Conservation (phyloP, 1,140 invertebrate genomes). For the Oryzaephilus surinamensis region DNA sequence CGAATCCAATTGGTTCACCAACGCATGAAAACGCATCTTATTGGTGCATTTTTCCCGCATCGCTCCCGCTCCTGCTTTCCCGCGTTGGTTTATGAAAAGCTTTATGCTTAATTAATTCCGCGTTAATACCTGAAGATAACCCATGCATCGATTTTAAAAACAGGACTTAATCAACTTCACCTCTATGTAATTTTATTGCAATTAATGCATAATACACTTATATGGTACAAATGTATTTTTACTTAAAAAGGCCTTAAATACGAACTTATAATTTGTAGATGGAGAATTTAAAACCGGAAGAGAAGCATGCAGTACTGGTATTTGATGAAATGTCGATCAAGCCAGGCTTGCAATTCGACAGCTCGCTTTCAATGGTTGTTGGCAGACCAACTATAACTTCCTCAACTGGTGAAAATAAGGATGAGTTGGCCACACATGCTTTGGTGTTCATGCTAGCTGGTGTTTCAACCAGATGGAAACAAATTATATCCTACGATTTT, state of each 20-base stretch:
- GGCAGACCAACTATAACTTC: conserved; percentile 3
- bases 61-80: too few species aligned
- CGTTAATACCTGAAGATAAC: too few species aligned
- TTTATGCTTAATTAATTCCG: too few species aligned
- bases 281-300: conserved; percentile 1
- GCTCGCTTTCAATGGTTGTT: conserved; percentile 1
- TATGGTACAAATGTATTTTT: neutral
- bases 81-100: too few species aligned
- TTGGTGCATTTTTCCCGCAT: too few species aligned
- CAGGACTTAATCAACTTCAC: too few species aligned
- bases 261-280: neutral
- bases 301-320: conserved; percentile 8
- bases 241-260: too few species aligned
- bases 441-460: conserved; percentile 4
- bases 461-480: conserved; percentile 2
- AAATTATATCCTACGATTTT: neutral
- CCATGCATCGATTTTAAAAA: too few species aligned
- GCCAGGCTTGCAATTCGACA: conserved; percentile 6
- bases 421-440: conserved; percentile 1
- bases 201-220: too few species aligned
- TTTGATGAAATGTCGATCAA: conserved; percentile 11
- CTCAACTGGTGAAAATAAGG: neutral
- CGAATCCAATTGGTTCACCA: too few species aligned
- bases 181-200: too few species aligned
- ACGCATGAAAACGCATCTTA: too few species aligned